Evolutionary conservation across 2,888 invertebrate species (phyloP).

Genomic region (Ormyrus thymus): DNA sequence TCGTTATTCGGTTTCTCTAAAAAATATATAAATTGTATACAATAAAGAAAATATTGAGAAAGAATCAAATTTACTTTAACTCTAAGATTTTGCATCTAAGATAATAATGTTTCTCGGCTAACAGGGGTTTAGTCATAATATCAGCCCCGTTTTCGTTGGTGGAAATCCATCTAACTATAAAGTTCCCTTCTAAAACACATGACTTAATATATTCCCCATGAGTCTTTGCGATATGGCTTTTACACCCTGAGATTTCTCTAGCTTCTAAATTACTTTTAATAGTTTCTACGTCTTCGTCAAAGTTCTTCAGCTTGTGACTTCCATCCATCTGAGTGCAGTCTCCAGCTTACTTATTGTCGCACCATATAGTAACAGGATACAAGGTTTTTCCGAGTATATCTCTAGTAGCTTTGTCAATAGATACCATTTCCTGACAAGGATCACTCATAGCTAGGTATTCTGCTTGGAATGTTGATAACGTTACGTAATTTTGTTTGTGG

Average conservation of each 20-base stretch:
- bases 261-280: background rate
- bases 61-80: no score
- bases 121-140: no score
- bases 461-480: constrained; percentile 56
- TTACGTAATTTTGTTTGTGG: constrained; percentile 55
- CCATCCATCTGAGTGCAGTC: constrained; percentile 14
- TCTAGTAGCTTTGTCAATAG: constrained; percentile 54
- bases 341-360: constrained; percentile 38
- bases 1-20: no score
- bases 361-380: constrained; percentile 36
- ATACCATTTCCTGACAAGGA: constrained; percentile 55
- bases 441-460: constrained; percentile 42
- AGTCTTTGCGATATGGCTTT: background rate
- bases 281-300: constrained; percentile 50
- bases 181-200: background rate
- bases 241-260: background rate
- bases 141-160: no score
- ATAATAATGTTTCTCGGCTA: no score
- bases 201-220: no score
- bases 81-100: no score
- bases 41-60: no score
- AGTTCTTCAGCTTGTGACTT: constrained; percentile 55
- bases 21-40: no score
- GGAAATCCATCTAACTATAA: no score
- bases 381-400: constrained; percentile 48